Evolutionary conservation across 2,113 vertebrate species (phyloP).

Genomic region (Marmota flaviventris): DNA sequence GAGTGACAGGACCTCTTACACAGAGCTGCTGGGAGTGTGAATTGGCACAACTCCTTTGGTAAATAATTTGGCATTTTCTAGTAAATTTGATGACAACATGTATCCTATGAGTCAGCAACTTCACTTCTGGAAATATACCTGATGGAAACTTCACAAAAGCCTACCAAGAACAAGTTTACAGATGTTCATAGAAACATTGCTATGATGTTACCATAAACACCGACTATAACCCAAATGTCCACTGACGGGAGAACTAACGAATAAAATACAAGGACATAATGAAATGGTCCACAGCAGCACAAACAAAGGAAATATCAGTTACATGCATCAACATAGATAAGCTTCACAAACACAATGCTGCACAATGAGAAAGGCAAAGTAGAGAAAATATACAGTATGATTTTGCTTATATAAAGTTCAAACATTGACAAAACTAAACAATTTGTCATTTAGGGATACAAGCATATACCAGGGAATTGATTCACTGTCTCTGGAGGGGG

Average conservation of each 20-base stretch:
- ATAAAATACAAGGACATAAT: not conserved
- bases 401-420: not conserved
- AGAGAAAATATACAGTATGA: not conserved
- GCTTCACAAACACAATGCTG: slow-evolving; percentile 17
- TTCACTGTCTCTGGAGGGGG: not conserved
- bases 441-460: not conserved
- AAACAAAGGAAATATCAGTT: not conserved
- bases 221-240: slow-evolving; percentile 9
- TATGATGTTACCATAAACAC: slow-evolving; percentile 39
- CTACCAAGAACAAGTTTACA: slow-evolving; percentile 50
- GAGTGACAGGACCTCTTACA: not conserved
- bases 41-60: slow-evolving; percentile 44
- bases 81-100: not conserved
- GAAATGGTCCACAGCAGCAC: not conserved
- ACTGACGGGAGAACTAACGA: not conserved
- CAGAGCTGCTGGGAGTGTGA: slow-evolving; percentile 41
- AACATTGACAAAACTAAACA: not conserved
- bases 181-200: not conserved
- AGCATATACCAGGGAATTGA: not conserved
- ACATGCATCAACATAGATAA: not conserved
- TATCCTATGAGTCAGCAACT: slow-evolving; percentile 6
- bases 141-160: slow-evolving; percentile 24
- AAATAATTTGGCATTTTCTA: slow-evolving; percentile 63
- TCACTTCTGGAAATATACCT: slow-evolving; percentile 36
- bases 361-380: not conserved